Evolutionary conservation across 2,888 invertebrate species (phyloP), one percentile per base, ranked within the genome.

Genomic region (Chloromyia formosa): DNA sequence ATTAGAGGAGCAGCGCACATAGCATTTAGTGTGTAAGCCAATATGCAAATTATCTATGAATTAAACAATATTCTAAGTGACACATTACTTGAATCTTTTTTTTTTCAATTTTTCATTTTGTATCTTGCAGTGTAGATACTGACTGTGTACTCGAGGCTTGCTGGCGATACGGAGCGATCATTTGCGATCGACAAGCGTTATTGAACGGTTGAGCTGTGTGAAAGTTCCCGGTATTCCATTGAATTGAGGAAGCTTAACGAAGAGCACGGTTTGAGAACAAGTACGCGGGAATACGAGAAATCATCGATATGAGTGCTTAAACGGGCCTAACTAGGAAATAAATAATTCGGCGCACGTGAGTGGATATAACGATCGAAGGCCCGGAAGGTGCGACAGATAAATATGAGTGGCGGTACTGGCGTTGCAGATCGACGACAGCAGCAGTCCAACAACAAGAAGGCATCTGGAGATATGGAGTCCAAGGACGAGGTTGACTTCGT

Each of bases 401-500:
- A 61, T 7, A 64, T 64, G 64, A 64, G 64, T 64, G 49, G 49
- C 23, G 23, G 40, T 16, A 23, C 18, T 40, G 62, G 23, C 12
- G 62, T 9, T 62, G 40, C 27, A n/a, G 66, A 61, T 23, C 27
- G 27, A 35, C 2, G 7, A 35, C 2, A 35, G 2, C 62, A 42
- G 42, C 42, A 35, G 16, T 35, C 27, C 3, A 7, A 35, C 27
- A 16, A 14, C 42, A 66, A 66, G 16, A 66, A 49, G 10, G 20
- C 14, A 35, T 9, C 27, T 9, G 71, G 18, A 7, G 23, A 22
- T 40, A 35, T 20, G n/a, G 49, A 78, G 69, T 80, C 80, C 78
- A 80, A 80, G 79, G 84, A 84, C 80, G 84, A 84, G 80, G 83
- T 84, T 49, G 84, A 84, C 79, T 84, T 84, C 77, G 81, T 83